Evolutionary conservation across 2,888 invertebrate genomes (phyloP).

Genomic region (Drosophila anceps): DNA sequence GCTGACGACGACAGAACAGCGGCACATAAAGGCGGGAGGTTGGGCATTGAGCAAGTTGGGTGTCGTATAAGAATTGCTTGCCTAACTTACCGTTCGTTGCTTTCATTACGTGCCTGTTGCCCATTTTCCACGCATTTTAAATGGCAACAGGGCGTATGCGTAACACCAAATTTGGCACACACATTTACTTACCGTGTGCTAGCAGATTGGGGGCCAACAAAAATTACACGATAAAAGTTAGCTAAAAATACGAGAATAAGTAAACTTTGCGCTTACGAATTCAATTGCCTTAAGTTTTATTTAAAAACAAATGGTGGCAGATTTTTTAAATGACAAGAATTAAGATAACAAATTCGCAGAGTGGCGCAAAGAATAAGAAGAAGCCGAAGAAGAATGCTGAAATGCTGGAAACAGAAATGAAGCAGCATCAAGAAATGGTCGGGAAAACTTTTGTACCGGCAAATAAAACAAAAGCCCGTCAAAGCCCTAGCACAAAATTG

Average conservation of each 20-base stretch:
- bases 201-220: constrained; percentile 17
- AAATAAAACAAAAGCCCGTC: constrained; percentile 76
- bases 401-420: constrained; percentile 17
- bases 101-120: constrained; percentile 44
- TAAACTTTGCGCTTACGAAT: constrained; percentile 56
- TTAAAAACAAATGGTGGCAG: constrained; percentile 73
- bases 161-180: constrained; percentile 30
- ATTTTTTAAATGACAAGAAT: constrained; percentile 78
- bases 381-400: constrained; percentile 12
- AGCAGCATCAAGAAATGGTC: constrained; percentile 47
- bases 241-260: neutral
- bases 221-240: constrained; percentile 56
- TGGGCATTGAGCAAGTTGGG: neutral
- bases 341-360: constrained; percentile 79
- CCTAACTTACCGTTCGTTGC: constrained; percentile 30
- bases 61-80: constrained; percentile 17
- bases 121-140: constrained; percentile 29
- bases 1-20: constrained; percentile 39
- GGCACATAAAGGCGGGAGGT: neutral
- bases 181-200: neutral
- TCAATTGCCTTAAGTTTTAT: constrained; percentile 75
- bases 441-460: constrained; percentile 66
- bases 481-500: constrained; percentile 63
- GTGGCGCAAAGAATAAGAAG: constrained; percentile 33
- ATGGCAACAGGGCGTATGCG: constrained; percentile 56